A percentile compares a stretch with the other conserved stretches of the same genome.
Evolutionary conservation across 1,140 invertebrate genomes (phyloP).

Genomic region (Eciton burchellii): DNA sequence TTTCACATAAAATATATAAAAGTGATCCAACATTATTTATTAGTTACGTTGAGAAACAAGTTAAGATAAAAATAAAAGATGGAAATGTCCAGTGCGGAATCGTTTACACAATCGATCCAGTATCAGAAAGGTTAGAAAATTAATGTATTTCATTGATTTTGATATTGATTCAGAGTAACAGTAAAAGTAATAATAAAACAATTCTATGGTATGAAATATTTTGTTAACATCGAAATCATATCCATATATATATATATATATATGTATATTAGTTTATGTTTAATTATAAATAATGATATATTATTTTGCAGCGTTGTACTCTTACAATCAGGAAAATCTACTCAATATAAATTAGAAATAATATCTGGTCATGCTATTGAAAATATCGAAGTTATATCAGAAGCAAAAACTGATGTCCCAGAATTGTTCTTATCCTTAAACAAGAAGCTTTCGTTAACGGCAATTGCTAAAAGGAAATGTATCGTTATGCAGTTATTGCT

Average conservation of each 20-base stretch:
- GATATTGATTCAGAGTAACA: slow-evolving; percentile 18
- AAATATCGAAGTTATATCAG: slow-evolving; percentile 73
- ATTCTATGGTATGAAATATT: background rate
- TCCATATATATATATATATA: too few relatives aligned
- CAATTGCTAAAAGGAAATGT: slow-evolving; percentile 72
- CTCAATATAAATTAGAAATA: slow-evolving; percentile 72
- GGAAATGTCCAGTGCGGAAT: slow-evolving; percentile 74
- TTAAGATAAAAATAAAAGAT: slow-evolving; percentile 78
- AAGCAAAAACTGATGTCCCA: slow-evolving; percentile 67
- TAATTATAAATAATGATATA: slow-evolving; percentile 11
- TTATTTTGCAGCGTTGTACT: slow-evolving; percentile 79
- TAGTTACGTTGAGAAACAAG: slow-evolving; percentile 80
- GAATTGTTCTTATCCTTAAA: slow-evolving; percentile 75
- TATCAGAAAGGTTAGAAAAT: slow-evolving; percentile 82
- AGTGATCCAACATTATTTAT: slow-evolving; percentile 80
- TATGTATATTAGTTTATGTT: background rate
- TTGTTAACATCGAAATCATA: background rate
- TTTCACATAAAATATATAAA: slow-evolving; percentile 79
- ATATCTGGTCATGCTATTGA: slow-evolving; percentile 78
- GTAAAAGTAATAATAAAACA: background rate
- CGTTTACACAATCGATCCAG: slow-evolving; percentile 83
- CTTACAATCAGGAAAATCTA: slow-evolving; percentile 66
- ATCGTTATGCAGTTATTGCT: slow-evolving; percentile 74
- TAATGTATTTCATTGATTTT: background rate
- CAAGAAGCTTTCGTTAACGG: slow-evolving; percentile 62